Evolutionary conservation across 2,797 vertebrate species (phyloP).

Genomic region (Carduelis carduelis): DNA sequence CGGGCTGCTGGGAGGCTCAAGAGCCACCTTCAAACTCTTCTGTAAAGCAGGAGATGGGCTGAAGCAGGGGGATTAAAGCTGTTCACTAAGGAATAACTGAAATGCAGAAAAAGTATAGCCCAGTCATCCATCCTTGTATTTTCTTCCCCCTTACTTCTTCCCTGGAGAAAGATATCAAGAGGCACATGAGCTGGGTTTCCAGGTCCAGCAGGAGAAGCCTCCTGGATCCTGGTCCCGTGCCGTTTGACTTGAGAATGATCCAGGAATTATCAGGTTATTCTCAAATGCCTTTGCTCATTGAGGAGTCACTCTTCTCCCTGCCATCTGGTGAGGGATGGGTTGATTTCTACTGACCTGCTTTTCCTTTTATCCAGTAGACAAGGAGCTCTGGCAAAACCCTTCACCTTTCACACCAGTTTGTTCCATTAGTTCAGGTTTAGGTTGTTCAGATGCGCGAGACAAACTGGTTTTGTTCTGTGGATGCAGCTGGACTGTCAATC

Average conservation of each 20-base stretch:
- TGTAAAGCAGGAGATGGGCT: neutral
- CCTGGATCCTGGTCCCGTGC: neutral
- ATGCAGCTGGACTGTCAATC: slow-evolving; percentile 34
- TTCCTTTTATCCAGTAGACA: neutral
- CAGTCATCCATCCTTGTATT: neutral
- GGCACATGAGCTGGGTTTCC: neutral
- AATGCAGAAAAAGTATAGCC: neutral
- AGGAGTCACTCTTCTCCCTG: neutral
- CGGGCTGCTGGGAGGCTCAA: neutral
- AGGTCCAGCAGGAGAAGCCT: neutral
- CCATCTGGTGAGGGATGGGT: neutral
- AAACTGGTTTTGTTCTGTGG: slow-evolving; percentile 40
- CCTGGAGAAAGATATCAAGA: neutral
- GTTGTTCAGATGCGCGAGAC: neutral
- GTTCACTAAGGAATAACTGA: neutral
- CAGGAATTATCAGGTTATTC: neutral
- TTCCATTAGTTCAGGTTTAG: slow-evolving; percentile 40
- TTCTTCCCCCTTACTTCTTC: neutral
- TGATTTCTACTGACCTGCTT: neutral
- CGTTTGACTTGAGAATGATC: neutral
- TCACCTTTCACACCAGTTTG: slow-evolving; percentile 32
- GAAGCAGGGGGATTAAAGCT: neutral
- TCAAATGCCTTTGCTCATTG: neutral
- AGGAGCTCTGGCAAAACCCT: neutral
- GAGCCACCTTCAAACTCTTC: neutral